Conservation (phyloP, 2,888 invertebrate genomes). For the Ornithoptera priamus region DNA sequence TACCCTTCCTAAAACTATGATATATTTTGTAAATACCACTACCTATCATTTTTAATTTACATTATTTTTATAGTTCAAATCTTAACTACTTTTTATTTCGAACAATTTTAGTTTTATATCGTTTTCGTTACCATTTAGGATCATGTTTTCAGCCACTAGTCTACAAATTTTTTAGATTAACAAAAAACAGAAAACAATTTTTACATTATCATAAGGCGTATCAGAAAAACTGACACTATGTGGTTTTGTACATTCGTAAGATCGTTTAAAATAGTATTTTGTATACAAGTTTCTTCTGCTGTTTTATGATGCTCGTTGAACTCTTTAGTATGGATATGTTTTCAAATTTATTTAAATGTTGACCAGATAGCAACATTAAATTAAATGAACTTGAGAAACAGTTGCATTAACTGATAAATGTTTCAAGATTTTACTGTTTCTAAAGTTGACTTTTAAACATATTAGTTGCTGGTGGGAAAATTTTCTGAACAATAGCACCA, state of each 20-base stretch:
- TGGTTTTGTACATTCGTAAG: conserved; percentile 55
- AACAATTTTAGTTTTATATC: too few relatives aligned
- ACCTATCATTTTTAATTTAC: too few relatives aligned
- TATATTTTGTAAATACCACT: too few relatives aligned
- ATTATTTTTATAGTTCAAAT: too few relatives aligned
- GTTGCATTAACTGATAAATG: too few relatives aligned
- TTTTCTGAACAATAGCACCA: conserved; percentile 22
- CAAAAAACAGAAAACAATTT: conserved; percentile 53
- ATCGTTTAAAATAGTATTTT: conserved; percentile 24
- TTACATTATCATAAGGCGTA: conserved; percentile 61
- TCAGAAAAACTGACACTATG: conserved; percentile 60
- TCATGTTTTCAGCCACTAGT: conserved; percentile 38
- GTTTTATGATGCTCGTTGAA: conserved; percentile 54
- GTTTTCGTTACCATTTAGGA: background rate
- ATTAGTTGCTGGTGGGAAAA: conserved; percentile 16
- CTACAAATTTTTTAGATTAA: conserved; percentile 54
- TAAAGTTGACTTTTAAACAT: background rate
- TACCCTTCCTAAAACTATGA: too few relatives aligned
- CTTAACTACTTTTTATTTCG: too few relatives aligned
- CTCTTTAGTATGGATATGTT: conserved; percentile 56
- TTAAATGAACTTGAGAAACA: too few relatives aligned
- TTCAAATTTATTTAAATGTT: background rate
- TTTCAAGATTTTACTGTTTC: background rate
- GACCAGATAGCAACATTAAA: too few relatives aligned
- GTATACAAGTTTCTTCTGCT: conserved; percentile 28